These are phyloP conservation scores for Ophioninae sp. DNA, from an alignment of 2,888 invertebrate genomes.

Conservation along the genomic window DNA sequence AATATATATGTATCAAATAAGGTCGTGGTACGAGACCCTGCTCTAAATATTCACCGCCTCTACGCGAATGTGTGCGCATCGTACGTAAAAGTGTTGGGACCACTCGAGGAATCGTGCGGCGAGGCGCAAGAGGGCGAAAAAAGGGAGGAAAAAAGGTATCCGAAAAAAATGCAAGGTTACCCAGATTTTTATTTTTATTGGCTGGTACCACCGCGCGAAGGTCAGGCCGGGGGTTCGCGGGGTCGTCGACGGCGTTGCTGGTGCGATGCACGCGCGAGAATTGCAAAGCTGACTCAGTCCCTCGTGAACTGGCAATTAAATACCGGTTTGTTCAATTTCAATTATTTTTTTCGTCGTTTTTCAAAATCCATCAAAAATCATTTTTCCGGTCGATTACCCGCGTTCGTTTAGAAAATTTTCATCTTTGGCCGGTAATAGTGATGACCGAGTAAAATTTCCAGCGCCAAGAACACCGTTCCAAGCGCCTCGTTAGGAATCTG, in stretches of 20 bases:
- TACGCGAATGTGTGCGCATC: neutral
- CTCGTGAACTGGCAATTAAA: neutral
- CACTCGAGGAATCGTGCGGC: slow-evolving; percentile 18
- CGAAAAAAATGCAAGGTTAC: slow-evolving; percentile 77
- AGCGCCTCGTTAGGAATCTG: slow-evolving; percentile 19
- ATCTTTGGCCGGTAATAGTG: neutral
- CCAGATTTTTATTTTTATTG: slow-evolving; percentile 73
- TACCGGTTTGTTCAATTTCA: neutral
- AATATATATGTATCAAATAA: neutral
- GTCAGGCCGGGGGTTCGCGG: slow-evolving; percentile 60
- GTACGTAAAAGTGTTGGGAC: neutral
- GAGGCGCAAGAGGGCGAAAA: slow-evolving; percentile 61
- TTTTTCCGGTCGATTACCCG: neutral
- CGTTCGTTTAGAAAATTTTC: neutral
- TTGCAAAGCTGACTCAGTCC: neutral
- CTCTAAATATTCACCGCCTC: slow-evolving; percentile 38
- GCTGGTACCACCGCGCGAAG: slow-evolving; percentile 52
- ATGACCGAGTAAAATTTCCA: neutral
- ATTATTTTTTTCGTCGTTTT: neutral
- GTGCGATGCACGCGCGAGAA: slow-evolving; percentile 6
- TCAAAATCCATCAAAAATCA: neutral
- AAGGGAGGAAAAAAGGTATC: slow-evolving; percentile 67
- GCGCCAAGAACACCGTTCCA: slow-evolving; percentile 17
- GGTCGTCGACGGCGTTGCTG: slow-evolving; percentile 55
- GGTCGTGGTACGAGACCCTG: slow-evolving; percentile 28